These are phyloP conservation scores for Mesorhabditis spiculigera DNA, from an alignment of 2,888 invertebrate species.

Conservation along the genomic window DNA sequence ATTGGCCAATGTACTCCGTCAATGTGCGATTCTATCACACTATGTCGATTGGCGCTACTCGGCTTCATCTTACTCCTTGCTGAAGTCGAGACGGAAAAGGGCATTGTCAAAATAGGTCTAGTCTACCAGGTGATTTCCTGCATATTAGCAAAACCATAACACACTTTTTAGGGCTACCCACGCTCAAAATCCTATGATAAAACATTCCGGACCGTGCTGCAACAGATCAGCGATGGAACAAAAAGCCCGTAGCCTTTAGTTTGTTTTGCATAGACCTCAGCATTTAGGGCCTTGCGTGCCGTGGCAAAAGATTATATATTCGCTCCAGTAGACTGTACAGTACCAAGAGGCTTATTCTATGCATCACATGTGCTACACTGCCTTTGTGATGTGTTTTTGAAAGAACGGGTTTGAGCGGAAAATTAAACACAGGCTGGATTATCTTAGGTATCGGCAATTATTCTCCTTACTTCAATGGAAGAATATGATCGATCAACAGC, in stretches of 20 bases:
- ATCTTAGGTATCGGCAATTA: constrained; percentile 41
- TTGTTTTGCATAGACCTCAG: constrained; percentile 3
- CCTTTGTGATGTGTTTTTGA: constrained; percentile 34
- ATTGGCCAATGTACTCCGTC: too few species aligned
- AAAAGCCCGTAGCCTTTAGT: constrained; percentile 31
- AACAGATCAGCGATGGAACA: constrained; percentile 42
- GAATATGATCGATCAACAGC: constrained; percentile 47
- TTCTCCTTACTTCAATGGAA: constrained; percentile 51
- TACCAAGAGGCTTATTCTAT: constrained; percentile 50
- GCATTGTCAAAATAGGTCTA: constrained; percentile 7
- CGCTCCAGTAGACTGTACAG: constrained; percentile 44
- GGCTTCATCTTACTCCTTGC: too few species aligned
- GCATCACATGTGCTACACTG: constrained; percentile 51
- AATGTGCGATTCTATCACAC: too few species aligned
- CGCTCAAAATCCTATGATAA: constrained; percentile 50
- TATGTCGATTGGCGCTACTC: too few species aligned
- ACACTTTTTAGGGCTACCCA: constrained; percentile 24
- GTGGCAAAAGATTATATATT: constrained; percentile 39
- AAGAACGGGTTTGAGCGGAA: background rate
- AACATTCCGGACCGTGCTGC: constrained; percentile 44
- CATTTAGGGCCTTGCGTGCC: constrained; percentile 36
- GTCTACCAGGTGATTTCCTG: constrained; percentile 12
- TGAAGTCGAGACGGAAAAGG: background rate
- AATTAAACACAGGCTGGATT: background rate
- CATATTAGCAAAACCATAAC: too few species aligned